Conservation (phyloP, 2,113 vertebrate genomes). For the Ardeotis arabs region DNA sequence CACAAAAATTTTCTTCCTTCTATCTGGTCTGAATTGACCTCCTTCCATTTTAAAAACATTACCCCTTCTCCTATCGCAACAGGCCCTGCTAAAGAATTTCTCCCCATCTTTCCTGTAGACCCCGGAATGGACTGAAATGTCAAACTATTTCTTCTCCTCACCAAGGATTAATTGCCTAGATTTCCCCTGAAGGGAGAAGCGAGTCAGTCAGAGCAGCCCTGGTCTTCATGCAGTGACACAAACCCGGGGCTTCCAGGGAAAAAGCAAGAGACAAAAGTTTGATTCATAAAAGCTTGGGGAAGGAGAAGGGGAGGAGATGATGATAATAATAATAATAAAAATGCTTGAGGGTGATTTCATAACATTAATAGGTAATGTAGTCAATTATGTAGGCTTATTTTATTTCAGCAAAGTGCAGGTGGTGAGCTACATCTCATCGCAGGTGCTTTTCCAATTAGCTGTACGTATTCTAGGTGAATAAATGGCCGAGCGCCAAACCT, state of each 20-base stretch:
- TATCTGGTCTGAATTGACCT: too few species aligned
- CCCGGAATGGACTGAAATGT: background rate
- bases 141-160: background rate
- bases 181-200: background rate
- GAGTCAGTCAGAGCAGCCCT: background rate
- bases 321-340: background rate
- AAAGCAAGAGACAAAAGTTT: conserved; percentile 1
- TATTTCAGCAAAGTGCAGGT: conserved; percentile 69
- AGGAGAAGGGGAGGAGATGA: background rate
- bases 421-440: conserved; percentile 57
- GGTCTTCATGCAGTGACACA: background rate
- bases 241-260: conserved; percentile 8
- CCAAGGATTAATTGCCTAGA: background rate
- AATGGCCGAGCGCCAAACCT: conserved; percentile 34
- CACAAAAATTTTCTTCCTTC: too few species aligned
- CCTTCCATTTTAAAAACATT: too few species aligned
- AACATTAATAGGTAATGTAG: conserved; percentile 62
- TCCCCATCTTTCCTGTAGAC: too few species aligned
- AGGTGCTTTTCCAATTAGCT: conserved; percentile 73
- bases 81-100: too few species aligned
- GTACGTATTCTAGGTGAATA: conserved; percentile 64
- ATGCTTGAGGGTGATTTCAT: conserved; percentile 58
- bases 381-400: conserved; percentile 66
- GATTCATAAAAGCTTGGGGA: conserved; percentile 34
- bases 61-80: too few species aligned